Base-by-base conservation (phyloP, 2,113 vertebrate genomes). In the Sylvia atricapilla region DNA sequence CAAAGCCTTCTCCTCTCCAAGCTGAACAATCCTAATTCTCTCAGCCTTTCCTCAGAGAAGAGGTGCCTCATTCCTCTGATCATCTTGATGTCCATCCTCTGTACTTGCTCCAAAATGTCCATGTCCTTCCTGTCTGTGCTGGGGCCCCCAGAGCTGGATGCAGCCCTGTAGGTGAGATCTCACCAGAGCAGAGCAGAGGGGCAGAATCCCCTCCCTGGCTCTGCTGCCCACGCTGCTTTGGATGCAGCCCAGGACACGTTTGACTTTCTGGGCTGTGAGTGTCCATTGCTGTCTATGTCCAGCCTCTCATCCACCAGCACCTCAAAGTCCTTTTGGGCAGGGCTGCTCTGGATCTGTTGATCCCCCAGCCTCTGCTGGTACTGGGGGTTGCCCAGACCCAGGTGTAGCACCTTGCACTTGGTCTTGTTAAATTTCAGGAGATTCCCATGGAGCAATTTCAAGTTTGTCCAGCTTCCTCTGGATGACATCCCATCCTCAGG, bases 301-400 rank as follows among this genome's bases (percentile, higher is more conserved):
- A 68, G 46, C n/a, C 14, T 18, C 70, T 68, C 46, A 39, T 0
- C 20, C 39, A 20, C 13, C 78, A 68, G 39, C 24, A 31, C 4
- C 1, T 20, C 3, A 10, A 47, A 15, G 24, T 19, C n/a, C 21
- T 68, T 19, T 30, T 43, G 0, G 2, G 5, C n/a, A 62, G n/a
- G 30, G 41, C 55, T 77, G 53, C 18, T 63, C 41, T 74, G 3
- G 0, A 37, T 49, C 47, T 47, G n/a, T 49, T 37, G 22, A 16
- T 56, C 25, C 35, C 14, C 46, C 25, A 69, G 25, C 25, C 18
- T 43, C 2, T 11, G 31, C 0, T 83, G n/a, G 5, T 47, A 28
- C 2, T 3, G 1, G 10, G 11, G 10, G 2, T 2, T 83, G 8
- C 10, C 3, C 5, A 3, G 7, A 55, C 1, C 15, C 31, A 69